Base-by-base conservation (phyloP, 2,113 vertebrate genomes). In the Gasterosteus nipponicus region DNA sequence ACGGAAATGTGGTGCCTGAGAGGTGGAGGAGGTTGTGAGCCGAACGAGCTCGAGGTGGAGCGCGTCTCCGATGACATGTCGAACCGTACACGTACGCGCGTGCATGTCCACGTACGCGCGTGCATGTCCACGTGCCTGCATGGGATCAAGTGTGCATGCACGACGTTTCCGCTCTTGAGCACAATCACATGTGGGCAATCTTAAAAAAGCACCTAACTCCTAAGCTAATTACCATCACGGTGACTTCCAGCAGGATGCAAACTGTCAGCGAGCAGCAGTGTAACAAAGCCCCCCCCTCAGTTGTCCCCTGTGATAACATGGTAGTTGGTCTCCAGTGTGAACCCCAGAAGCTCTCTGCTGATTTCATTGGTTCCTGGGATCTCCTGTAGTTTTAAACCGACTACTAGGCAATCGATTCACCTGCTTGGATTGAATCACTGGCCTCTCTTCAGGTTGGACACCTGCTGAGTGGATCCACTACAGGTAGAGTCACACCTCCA, bases 151-250 rank as follows among this genome's bases (percentile, higher is more conserved):
- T 61, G 8, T 79, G 57, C 80, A 44, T 74, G 75, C 69, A 64
- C 57, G 54, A 62, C 71, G 85, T 87, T 80, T 85, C 80, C 86
- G 74, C 77, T 65, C 70, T 49, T 85, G 84, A 89, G 69, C 66
- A 83, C 67, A 31, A 73, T 83, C 84, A 90, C 88, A 88, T 88
- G 88, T 75, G 61, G 63, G 72, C 67, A 57, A 85, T 87, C 90
- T 86, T 89, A 80, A 92, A 91, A 67, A 91, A 85, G 73, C 80
- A 61, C 77, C 91, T 87, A 93, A 87, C 90, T 91, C 81, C 86
- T 94, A 92, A 94, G 87, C 91, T 88, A 89, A 92, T 93, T 93
- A 94, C 22, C 83, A 73, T 88, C 70, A 78, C 87, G 66, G 64
- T 71, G 73, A 66, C 86, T 68, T 86, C 68, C 75, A 80, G 56